Evolutionary conservation across 1,140 invertebrate genomes (phyloP).

Genomic region (Propsilocerus akamusi): DNA sequence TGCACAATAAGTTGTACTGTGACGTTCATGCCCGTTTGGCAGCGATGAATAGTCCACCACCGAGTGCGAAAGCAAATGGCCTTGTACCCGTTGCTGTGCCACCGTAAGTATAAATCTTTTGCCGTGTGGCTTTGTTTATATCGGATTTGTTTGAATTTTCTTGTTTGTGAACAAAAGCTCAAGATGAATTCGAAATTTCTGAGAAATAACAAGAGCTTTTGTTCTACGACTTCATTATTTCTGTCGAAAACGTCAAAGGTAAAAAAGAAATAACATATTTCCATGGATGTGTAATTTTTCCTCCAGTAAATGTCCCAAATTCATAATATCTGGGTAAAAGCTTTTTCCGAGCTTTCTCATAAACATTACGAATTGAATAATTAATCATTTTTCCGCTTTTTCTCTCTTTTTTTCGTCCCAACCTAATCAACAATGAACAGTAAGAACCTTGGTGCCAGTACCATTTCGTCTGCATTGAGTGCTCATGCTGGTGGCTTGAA

Average conservation of each 20-base stretch:
- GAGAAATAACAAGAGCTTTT: too few relatives aligned
- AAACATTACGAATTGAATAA: too few relatives aligned
- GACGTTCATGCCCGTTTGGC: slow-evolving; percentile 86
- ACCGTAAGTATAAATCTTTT: slow-evolving; percentile 41
- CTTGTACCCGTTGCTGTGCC: slow-evolving; percentile 59
- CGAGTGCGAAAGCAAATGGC: slow-evolving; percentile 39
- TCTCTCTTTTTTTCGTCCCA: slow-evolving; percentile 1
- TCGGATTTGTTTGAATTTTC: neutral
- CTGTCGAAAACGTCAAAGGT: too few relatives aligned
- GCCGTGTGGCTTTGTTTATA: neutral
- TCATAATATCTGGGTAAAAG: too few relatives aligned
- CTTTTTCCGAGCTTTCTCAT: too few relatives aligned
- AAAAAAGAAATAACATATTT: too few relatives aligned
- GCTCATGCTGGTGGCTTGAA: slow-evolving; percentile 10
- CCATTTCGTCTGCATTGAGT: slow-evolving; percentile 21
- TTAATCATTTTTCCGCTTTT: slow-evolving; percentile 1
- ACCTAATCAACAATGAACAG: slow-evolving; percentile 11
- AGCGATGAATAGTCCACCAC: slow-evolving; percentile 60
- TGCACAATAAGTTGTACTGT: slow-evolving; percentile 91
- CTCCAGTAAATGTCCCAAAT: too few relatives aligned
- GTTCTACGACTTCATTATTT: too few relatives aligned
- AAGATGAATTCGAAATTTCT: too few relatives aligned
- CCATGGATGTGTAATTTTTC: too few relatives aligned
- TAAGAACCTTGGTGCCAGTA: slow-evolving; percentile 21
- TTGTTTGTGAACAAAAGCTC: too few relatives aligned